Percentiles rank a stretch among this genome's conserved stretches.
These are phyloP conservation scores for Anguilla pacifica DNA, from an alignment of 2,797 vertebrate genomes.

Conservation along the genomic window DNA sequence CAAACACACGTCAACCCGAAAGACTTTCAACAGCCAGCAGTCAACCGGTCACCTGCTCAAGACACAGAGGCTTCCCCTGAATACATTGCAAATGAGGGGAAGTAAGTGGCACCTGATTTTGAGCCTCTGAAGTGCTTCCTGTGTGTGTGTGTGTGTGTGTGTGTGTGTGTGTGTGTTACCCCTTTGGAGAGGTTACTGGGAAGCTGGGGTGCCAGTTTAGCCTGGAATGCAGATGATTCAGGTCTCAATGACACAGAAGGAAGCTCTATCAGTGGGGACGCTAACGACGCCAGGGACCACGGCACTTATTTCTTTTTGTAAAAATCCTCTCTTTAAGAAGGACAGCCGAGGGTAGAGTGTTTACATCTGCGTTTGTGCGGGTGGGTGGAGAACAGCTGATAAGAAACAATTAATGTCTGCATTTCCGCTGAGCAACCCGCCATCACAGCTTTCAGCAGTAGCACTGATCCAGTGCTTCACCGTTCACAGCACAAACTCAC, in stretches of 20 bases:
- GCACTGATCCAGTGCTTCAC: neutral
- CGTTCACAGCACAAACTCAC: neutral
- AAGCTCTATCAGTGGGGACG: neutral
- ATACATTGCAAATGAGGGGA: neutral
- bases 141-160: too few species aligned
- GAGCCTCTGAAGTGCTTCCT: too few species aligned
- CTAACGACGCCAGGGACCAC: neutral
- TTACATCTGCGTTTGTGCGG: neutral
- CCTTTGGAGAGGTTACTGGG: neutral
- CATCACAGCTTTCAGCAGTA: neutral
- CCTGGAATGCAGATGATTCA: neutral
- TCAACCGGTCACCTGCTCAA: neutral
- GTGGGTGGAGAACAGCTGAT: neutral
- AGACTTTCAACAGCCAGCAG: neutral
- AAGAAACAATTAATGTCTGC: slow-evolving; percentile 4
- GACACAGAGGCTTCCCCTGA: too few species aligned
- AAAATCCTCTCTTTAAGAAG: neutral
- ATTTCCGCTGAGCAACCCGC: neutral
- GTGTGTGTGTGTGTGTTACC: neutral
- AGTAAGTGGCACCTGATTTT: neutral
- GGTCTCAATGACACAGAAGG: neutral
- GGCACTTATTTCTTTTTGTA: neutral
- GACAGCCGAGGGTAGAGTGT: neutral
- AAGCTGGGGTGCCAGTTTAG: neutral
- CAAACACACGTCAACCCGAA: neutral